These are phyloP conservation scores for Drosophila burlai DNA, from an alignment of 1,140 invertebrate genomes.

Conservation along the genomic window DNA sequence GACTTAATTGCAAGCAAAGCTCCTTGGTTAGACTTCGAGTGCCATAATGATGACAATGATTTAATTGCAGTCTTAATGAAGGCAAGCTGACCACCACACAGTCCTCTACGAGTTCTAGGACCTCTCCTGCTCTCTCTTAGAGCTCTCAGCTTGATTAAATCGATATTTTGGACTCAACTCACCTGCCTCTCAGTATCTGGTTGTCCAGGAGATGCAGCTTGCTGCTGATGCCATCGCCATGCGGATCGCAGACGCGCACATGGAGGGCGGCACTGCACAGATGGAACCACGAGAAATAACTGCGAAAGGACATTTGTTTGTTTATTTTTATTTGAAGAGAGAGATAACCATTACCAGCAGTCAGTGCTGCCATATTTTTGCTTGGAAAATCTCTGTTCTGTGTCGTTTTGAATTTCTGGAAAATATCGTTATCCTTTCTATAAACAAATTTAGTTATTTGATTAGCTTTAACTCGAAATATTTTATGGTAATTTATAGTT, in stretches of 20 bases:
- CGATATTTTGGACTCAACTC: slow-evolving; percentile 32
- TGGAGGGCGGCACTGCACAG: slow-evolving; percentile 87
- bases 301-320: slow-evolving; percentile 69
- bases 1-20: slow-evolving; percentile 19
- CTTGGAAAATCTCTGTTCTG: not conserved
- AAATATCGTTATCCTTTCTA: not conserved
- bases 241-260: slow-evolving; percentile 87
- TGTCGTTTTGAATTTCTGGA: not conserved
- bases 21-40: slow-evolving; percentile 18
- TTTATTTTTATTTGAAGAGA: not conserved
- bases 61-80: slow-evolving; percentile 59
- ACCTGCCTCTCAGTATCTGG: slow-evolving; percentile 86
- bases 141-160: slow-evolving; percentile 42
- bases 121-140: too few relatives aligned
- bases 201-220: slow-evolving; percentile 88
- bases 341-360: slow-evolving; percentile 25
- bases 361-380: not conserved
- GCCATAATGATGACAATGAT: slow-evolving; percentile 46
- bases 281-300: slow-evolving; percentile 88
- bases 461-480: not conserved
- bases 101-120: not conserved
- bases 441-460: not conserved
- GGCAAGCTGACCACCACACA: slow-evolving; percentile 14
- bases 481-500: not conserved
- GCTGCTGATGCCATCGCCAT: slow-evolving; percentile 88